Conservation (phyloP, 2,113 vertebrate species). For the Pyrgilauda ruficollis region DNA sequence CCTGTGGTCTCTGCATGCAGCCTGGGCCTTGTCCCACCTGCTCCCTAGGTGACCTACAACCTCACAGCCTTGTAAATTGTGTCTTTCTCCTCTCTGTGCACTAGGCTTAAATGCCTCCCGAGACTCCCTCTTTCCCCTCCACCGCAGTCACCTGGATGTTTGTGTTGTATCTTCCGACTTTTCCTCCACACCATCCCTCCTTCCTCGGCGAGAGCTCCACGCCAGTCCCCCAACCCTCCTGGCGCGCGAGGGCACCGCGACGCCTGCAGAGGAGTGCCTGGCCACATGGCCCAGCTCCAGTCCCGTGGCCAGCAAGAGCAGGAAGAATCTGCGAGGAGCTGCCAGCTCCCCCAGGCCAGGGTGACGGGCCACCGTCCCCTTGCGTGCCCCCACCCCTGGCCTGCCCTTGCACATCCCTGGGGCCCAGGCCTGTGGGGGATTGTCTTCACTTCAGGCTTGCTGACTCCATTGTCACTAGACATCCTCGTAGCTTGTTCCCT, state of each 20-base stretch:
- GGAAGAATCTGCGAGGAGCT: constrained; percentile 53
- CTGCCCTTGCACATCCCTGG: not conserved
- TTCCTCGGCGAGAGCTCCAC: constrained; percentile 73
- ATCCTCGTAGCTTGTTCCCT: not conserved
- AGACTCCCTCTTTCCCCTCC: constrained; percentile 68
- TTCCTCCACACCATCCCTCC: constrained; percentile 76
- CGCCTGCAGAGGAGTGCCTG: constrained; percentile 46
- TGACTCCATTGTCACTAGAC: not conserved
- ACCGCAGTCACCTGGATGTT: constrained; percentile 77
- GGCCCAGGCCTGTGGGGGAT: not conserved
- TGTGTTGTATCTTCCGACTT: constrained; percentile 76
- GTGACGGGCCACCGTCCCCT: not conserved
- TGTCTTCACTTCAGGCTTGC: not conserved
- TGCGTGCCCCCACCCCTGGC: not conserved
- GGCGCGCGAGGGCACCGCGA: constrained; percentile 10
- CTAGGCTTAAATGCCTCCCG: constrained; percentile 87
- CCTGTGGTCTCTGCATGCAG: not conserved
- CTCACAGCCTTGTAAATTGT: constrained; percentile 70
- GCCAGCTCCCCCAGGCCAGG: constrained; percentile 43
- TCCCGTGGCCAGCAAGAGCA: constrained; percentile 45
- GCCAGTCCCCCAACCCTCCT: constrained; percentile 47
- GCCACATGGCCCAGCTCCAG: constrained; percentile 13
- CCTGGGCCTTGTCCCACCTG: not conserved
- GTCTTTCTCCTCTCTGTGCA: constrained; percentile 77
- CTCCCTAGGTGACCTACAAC: constrained; percentile 2